Conservation (phyloP, 2,113 vertebrate genomes). For the Machaerirhynchus nigripectus region DNA sequence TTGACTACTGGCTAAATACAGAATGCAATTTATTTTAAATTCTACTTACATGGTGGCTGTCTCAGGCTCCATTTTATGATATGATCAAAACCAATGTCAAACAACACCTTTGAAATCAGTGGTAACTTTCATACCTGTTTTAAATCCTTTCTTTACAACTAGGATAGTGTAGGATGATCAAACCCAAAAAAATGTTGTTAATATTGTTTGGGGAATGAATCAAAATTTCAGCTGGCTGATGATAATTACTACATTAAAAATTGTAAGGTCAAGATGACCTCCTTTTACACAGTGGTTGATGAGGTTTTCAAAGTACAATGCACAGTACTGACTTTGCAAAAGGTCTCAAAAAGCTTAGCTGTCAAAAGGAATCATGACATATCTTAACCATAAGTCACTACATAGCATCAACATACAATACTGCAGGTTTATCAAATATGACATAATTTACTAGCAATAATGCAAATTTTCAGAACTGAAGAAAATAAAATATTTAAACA, state of each 20-base stretch:
- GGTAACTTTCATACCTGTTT: not conserved
- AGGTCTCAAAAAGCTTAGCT: not conserved
- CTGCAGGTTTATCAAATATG: not conserved
- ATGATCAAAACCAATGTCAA: not conserved
- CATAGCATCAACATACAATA: not conserved
- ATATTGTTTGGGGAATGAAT: not conserved
- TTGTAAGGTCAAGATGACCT: not conserved
- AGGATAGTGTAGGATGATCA: not conserved
- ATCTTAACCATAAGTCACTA: not conserved
- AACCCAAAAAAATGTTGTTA: not conserved
- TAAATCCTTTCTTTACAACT: not conserved
- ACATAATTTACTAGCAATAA: not conserved
- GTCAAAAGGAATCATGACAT: not conserved
- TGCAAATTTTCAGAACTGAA: not conserved
- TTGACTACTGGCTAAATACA: conserved; percentile 22
- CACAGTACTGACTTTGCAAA: not conserved
- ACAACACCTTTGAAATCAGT: not conserved
- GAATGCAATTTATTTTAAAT: conserved; percentile 24
- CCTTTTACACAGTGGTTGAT: not conserved
- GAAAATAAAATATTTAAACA: not conserved
- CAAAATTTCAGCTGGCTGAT: not conserved
- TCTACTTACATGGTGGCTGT: not conserved
- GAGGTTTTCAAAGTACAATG: not conserved
- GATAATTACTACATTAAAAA: not conserved
- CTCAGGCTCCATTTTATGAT: not conserved